Base-by-base conservation (phyloP, 2,888 invertebrate species). In the Agrenia bidenticulata region DNA sequence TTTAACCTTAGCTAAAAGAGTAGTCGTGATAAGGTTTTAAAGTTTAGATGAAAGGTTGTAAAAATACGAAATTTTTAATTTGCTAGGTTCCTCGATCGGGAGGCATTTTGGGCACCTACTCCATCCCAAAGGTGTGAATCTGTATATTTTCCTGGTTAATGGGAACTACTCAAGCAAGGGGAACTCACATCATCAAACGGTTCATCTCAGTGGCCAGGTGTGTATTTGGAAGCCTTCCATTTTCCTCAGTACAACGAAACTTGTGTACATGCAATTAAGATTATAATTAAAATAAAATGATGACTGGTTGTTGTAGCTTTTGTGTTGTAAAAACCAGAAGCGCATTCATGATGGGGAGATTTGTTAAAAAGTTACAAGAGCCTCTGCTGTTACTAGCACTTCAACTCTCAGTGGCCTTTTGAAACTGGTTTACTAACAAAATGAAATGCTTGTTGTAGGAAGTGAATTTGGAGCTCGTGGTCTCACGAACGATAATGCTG, bases 101-200 rank as follows among this genome's bases (percentile, higher is more conserved):
- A 75, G 78, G 56, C 76, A 77, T 57, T 76, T 77, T 67, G 77
- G 77, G 15, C 77, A 78, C 61, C 61, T 77, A 2, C 79, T 74
- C 79, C 80, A 76, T 59, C 77, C 78, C 76, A 81, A 79, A 78
- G 83, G 84, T 77, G 84, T 88, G 78, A 88, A 87, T 60, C 82
- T 88, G 64, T 89, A 88, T 86, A 87, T 88, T 70, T 89, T 89
- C 81, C 85, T 85, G 76, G 86, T 88, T 26, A 67, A 67, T 37
- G 76, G 76, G 61, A 76, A 76, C 56, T 64, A 27, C 56, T 55
- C 62, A 56, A 26, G 19, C 19, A 41, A 57, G 39, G 24, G 17
- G 41, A 39, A 57, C 5, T 23, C 45, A 19, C 51, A 60, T 21
- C 59, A 55, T 63, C 63, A 61, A 50, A 63, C 64, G 51, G 66